Conservation (phyloP, 2,888 invertebrate species). For the Pseudococcus jackbeardsleyi region DNA sequence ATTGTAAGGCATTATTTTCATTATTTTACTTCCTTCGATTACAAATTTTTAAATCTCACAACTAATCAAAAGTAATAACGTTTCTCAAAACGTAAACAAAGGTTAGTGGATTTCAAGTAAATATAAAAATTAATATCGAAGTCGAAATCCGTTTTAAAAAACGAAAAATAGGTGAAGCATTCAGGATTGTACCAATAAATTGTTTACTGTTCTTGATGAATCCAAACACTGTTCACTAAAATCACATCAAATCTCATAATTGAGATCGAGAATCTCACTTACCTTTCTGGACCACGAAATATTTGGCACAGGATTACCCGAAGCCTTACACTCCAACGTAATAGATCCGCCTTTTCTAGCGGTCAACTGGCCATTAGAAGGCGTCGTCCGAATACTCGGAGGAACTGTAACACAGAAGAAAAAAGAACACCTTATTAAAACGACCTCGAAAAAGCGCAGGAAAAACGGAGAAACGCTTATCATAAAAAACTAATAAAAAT, state of each 20-base stretch:
- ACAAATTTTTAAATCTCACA: no score
- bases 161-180: no score
- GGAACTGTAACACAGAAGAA: constrained; percentile 72
- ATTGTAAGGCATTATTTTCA: no score
- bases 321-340: constrained; percentile 79
- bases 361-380: constrained; percentile 77
- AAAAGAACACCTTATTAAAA: constrained; percentile 43
- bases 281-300: constrained; percentile 81
- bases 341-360: constrained; percentile 77
- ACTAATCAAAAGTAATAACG: no score
- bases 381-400: constrained; percentile 78
- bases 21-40: no score
- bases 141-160: no score
- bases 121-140: no score
- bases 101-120: no score
- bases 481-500: constrained; percentile 56
- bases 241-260: neutral
- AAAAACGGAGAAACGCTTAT: constrained; percentile 42
- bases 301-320: constrained; percentile 80
- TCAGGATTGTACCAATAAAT: no score
- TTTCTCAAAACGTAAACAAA: no score
- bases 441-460: neutral
- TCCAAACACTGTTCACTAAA: no score
- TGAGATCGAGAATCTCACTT: constrained; percentile 67
- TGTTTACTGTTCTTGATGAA: no score